Evolutionary conservation across 2,888 invertebrate genomes (phyloP), one percentile per base, ranked within the genome.

Genomic region (Ectobius pallidus): DNA sequence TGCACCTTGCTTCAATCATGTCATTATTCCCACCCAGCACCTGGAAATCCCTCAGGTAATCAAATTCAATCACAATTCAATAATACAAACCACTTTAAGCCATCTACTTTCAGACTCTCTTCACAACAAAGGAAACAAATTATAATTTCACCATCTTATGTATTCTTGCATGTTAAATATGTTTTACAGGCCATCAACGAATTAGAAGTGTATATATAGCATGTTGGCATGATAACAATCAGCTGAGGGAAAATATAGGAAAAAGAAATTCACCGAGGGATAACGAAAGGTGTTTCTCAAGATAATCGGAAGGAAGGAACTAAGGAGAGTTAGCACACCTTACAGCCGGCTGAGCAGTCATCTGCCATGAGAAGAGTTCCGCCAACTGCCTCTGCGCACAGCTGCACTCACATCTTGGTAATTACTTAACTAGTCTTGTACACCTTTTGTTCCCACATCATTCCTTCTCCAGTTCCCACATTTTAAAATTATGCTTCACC

Each of bases 191-290:
- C 18, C 22, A 14, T 58, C 25, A n/a, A 58, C 25, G 58, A 58
- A 58, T 58, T 58, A 58, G 9, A 46, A 46, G 46, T 46, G 46
- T 46, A 46, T 25, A n/a, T n/a, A 30, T 32, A 30, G 58, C 58
- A 58, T 30, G 58, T 16, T 58, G 30, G 32, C 16, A 58, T 11
- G 58, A 58, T 58, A 58, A 58, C 27, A n/a, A 58, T 58, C 58
- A 30, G 9, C 27, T 14, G 27, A 58, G 58, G 58, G 27, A n/a
- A 52, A 58, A 58, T 58, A 58, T 30, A 32, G n/a, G 25, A 65
- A 44, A 65, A 65, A 65, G 65, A 65, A 65, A 65, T 65, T 65
- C 65, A 65, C 65, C 46, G 39, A 46, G 30, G 44, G 25, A 46
- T 65, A 65, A 65, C 46, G 46, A 65, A 65, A 65, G 65, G 65